Evolutionary conservation across 2,797 vertebrate genomes (phyloP).

Genomic region (Spondyliosoma cantharus): DNA sequence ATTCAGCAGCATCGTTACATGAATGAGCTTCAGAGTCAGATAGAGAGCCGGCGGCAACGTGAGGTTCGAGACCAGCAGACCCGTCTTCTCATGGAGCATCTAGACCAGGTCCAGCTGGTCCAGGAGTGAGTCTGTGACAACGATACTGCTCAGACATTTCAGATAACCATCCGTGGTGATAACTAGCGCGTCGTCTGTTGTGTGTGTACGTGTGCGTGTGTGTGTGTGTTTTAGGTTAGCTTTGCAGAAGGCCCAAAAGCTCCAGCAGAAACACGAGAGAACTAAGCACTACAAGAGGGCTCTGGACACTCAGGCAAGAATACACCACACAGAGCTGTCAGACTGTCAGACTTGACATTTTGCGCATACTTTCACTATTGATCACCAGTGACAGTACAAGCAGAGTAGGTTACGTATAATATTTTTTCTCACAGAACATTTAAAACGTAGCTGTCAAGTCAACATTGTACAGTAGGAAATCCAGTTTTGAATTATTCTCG

Average conservation of each 20-base stretch:
- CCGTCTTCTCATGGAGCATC: slow-evolving; percentile 74
- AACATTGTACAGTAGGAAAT: neutral
- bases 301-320: slow-evolving; percentile 84
- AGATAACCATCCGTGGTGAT: neutral
- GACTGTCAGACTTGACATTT: neutral
- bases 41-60: slow-evolving; percentile 64
- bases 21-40: slow-evolving; percentile 81
- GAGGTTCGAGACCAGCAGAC: slow-evolving; percentile 74
- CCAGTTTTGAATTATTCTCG: neutral
- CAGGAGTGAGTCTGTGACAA: slow-evolving; percentile 83
- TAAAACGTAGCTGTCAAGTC: neutral
- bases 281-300: slow-evolving; percentile 78
- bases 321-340: neutral
- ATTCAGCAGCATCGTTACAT: slow-evolving; percentile 80
- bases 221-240: slow-evolving; percentile 74
- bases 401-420: neutral
- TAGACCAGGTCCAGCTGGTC: slow-evolving; percentile 84
- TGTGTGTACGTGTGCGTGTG: slow-evolving; percentile 35
- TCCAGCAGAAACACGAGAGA: slow-evolving; percentile 80
- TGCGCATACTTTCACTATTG: neutral
- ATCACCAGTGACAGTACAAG: neutral
- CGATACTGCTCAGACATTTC: neutral
- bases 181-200: neutral
- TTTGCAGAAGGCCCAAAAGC: slow-evolving; percentile 76
- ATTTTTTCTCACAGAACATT: neutral